Evolutionary conservation across 2,113 vertebrate species (phyloP).

Genomic region (Calidris pygmaea): DNA sequence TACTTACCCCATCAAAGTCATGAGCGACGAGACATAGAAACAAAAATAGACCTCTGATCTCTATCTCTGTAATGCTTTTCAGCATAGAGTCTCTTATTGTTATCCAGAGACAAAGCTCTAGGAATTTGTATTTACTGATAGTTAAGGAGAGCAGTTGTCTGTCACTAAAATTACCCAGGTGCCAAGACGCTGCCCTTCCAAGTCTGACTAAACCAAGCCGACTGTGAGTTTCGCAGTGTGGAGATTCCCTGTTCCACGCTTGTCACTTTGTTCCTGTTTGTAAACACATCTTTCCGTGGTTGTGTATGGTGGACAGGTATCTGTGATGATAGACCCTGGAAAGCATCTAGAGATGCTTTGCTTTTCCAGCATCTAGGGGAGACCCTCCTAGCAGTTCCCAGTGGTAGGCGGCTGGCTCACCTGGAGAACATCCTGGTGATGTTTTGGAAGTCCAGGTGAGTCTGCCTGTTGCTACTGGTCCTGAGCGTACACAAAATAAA

Average conservation of each 20-base stretch:
- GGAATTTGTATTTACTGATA: slow-evolving; percentile 26
- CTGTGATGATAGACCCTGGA: background rate
- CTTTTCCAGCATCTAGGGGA: background rate
- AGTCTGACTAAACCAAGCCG: background rate
- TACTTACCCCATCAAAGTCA: slow-evolving; percentile 44
- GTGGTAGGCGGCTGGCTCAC: background rate
- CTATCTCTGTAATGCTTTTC: slow-evolving; percentile 30
- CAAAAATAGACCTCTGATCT: slow-evolving; percentile 52
- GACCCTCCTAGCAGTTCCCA: background rate
- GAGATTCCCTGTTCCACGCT: background rate
- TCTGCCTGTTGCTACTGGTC: background rate
- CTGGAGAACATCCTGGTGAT: background rate
- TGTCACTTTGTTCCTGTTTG: background rate
- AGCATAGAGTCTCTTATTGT: background rate
- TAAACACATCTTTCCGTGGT: background rate
- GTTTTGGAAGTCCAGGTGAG: background rate
- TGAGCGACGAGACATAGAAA: background rate
- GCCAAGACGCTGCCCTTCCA: background rate
- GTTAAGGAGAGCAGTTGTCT: background rate
- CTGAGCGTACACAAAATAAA: background rate
- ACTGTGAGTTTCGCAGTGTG: background rate
- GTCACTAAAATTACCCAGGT: background rate
- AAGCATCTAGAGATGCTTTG: background rate
- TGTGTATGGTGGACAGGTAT: background rate
- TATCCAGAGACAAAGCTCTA: background rate